Conservation (phyloP, 2,797 vertebrate genomes). For the Myiotriccus ornatus region DNA sequence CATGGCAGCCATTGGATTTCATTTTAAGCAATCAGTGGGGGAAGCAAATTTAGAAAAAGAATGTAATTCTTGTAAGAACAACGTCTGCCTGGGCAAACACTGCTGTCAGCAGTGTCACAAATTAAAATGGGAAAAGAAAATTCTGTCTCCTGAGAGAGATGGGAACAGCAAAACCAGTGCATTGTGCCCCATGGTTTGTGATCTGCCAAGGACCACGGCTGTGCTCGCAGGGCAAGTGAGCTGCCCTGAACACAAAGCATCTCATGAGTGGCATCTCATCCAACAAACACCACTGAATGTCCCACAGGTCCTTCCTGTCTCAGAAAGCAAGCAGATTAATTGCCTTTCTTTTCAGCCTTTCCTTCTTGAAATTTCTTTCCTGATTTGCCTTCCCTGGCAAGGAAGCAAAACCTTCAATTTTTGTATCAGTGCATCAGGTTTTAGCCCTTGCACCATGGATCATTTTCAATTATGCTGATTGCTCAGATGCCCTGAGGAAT, state of each 20-base stretch:
- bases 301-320: neutral
- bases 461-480: neutral
- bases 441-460: neutral
- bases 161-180: neutral
- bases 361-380: neutral
- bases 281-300: neutral
- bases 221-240: neutral
- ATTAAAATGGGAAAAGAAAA: neutral
- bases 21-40: neutral
- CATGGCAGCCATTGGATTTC: neutral
- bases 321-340: neutral
- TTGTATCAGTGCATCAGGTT: rapidly evolving
- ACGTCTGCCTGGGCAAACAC: neutral
- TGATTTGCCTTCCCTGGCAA: neutral
- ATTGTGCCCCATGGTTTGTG: neutral
- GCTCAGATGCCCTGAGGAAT: neutral
- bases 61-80: neutral
- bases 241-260: neutral
- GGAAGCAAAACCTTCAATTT: neutral
- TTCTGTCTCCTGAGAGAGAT: neutral
- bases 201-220: neutral
- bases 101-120: neutral
- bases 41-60: neutral
- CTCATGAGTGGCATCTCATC: neutral
- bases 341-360: neutral